Conservation (phyloP, 2,113 vertebrate genomes). For the Mustela nigripes region DNA sequence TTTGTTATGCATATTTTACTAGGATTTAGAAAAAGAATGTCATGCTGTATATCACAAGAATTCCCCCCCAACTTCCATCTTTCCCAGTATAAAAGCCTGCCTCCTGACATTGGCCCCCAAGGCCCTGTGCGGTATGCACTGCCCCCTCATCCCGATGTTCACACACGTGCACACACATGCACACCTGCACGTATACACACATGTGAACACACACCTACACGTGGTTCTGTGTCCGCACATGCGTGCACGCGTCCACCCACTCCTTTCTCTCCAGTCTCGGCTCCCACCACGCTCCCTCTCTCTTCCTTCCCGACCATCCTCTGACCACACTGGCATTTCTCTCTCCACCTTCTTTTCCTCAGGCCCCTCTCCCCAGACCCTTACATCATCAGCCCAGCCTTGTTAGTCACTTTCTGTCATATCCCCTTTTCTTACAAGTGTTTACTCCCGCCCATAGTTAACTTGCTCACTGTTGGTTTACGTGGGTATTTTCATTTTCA, state of each 20-base stretch:
- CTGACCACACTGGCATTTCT: background rate
- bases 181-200: background rate
- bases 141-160: background rate
- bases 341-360: background rate
- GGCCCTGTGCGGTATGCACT: background rate
- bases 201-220: background rate
- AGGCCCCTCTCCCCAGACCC: background rate
- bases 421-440: background rate
- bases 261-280: background rate
- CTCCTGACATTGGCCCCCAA: too few relatives aligned
- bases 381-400: background rate
- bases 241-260: rapidly evolving
- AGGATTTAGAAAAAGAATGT: background rate
- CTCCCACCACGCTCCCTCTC: rapidly evolving
- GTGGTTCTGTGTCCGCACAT: background rate
- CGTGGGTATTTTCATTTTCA: background rate
- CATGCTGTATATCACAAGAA: background rate
- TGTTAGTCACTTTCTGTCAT: background rate
- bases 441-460: background rate
- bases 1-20: background rate
- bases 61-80: background rate
- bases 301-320: background rate
- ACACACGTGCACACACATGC: rapidly evolving
- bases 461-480: background rate
- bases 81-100: background rate